Evolutionary conservation across 2,113 vertebrate species (phyloP).

Genomic region (Rhea americana): DNA sequence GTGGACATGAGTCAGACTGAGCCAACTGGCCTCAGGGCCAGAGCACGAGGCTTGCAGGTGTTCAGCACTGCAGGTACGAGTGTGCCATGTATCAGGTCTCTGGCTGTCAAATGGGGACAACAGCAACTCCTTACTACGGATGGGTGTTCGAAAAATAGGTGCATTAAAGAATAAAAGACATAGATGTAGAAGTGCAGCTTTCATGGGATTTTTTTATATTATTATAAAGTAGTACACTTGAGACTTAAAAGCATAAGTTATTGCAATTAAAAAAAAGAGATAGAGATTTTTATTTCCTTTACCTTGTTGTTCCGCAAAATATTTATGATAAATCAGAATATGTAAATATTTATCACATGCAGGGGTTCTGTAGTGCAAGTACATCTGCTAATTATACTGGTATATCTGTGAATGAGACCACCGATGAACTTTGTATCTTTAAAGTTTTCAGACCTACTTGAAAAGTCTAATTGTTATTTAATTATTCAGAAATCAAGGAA

Average conservation of each 20-base stretch:
- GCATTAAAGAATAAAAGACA: background rate
- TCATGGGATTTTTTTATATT: too few relatives aligned
- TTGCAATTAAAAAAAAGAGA: background rate
- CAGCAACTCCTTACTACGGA: background rate
- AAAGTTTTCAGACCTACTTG: background rate
- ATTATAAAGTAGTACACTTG: background rate
- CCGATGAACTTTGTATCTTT: background rate
- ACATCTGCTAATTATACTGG: background rate
- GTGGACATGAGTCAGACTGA: slow-evolving; percentile 58
- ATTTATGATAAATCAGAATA: background rate
- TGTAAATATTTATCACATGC: background rate
- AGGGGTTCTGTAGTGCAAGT: background rate
- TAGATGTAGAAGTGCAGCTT: background rate
- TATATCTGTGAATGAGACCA: background rate
- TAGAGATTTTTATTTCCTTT: background rate
- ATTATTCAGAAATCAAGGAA: background rate
- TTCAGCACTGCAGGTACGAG: background rate
- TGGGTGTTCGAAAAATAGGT: background rate
- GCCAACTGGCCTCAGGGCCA: background rate
- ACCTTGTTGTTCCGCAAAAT: background rate
- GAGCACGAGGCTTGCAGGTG: background rate
- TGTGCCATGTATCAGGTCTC: background rate
- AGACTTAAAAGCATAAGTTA: background rate
- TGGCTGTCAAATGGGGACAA: background rate
- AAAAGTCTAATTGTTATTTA: background rate